These are phyloP conservation scores for Furnarius figulus DNA, from an alignment of 2,113 vertebrate genomes.

Conservation along the genomic window DNA sequence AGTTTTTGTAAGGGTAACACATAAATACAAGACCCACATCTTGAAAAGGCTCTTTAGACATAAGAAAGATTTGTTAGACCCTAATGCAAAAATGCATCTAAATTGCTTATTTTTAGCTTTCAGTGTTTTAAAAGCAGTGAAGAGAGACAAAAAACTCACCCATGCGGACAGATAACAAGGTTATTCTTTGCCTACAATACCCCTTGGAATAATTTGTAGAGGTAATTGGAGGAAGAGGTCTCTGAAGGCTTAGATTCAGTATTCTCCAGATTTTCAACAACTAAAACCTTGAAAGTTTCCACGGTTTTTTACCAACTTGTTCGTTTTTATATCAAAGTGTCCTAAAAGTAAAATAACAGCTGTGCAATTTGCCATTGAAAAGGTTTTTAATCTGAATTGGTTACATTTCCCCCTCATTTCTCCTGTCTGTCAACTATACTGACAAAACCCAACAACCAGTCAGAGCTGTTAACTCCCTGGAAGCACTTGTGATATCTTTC, in stretches of 20 bases:
- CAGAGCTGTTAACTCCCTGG: not conserved
- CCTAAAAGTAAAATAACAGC: not conserved
- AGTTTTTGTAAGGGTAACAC: not conserved
- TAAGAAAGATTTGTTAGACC: not conserved
- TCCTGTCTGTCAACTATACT: not conserved
- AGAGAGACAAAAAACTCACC: not conserved
- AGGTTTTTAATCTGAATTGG: not conserved
- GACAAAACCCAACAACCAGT: not conserved
- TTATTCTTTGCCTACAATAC: not conserved
- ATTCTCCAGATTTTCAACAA: not conserved
- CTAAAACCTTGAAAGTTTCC: not conserved
- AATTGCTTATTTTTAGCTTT: not conserved
- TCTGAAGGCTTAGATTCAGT: not conserved
- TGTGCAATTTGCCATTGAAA: not conserved
- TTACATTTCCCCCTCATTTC: not conserved
- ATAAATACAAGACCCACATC: not conserved
- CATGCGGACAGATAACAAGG: not conserved
- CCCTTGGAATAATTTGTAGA: not conserved
- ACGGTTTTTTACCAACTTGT: not conserved
- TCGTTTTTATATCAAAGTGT: not conserved
- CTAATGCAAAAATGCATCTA: not conserved
- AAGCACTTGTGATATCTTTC: not conserved
- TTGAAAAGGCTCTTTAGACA: not conserved
- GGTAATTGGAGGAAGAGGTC: not conserved
- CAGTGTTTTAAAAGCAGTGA: not conserved